Percentiles rank a stretch among this genome's conserved stretches.
Evolutionary conservation across 2,797 vertebrate genomes (phyloP).

Genomic region (Hemibagrus guttatus): DNA sequence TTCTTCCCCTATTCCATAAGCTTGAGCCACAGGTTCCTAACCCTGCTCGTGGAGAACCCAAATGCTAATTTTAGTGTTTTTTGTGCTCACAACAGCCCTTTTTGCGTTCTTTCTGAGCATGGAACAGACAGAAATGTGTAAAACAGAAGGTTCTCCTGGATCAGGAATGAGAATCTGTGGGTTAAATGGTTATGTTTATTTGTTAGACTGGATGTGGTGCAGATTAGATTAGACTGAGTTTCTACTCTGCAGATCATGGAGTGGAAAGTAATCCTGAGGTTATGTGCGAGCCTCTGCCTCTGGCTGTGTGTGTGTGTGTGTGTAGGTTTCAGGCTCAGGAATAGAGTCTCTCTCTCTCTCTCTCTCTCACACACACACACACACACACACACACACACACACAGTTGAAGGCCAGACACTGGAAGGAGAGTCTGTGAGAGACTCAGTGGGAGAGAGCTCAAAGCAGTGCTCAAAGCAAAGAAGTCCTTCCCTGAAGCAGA

Average conservation of each 20-base stretch:
- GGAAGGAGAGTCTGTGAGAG: not conserved
- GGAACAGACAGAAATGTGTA: too few species aligned
- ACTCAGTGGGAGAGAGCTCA: slow-evolving; percentile 13
- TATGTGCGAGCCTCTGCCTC: slow-evolving; percentile 5
- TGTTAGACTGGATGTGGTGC: not conserved
- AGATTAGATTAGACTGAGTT: not conserved
- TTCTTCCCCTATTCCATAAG: not conserved
- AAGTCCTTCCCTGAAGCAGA: slow-evolving; percentile 39
- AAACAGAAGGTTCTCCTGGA: not conserved
- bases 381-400: not conserved
- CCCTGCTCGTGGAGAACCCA: not conserved
- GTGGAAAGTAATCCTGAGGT: slow-evolving; percentile 10
- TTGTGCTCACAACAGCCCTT: not conserved
- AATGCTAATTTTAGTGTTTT: not conserved
- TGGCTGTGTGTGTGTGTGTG: slow-evolving; percentile 9
- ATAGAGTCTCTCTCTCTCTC: not conserved
- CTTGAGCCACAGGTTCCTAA: not conserved
- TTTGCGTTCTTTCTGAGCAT: too few species aligned
- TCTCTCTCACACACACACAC: not conserved
- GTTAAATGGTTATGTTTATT: not conserved
- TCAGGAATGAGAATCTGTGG: not conserved
- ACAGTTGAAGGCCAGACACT: not conserved
- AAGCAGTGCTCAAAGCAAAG: slow-evolving; percentile 31
- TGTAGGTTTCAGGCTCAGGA: not conserved
- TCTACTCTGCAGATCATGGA: not conserved